Evolutionary conservation across 2,113 vertebrate species (phyloP), one percentile per base, ranked within the genome.

Genomic region (Chaenocephalus aceratus): DNA sequence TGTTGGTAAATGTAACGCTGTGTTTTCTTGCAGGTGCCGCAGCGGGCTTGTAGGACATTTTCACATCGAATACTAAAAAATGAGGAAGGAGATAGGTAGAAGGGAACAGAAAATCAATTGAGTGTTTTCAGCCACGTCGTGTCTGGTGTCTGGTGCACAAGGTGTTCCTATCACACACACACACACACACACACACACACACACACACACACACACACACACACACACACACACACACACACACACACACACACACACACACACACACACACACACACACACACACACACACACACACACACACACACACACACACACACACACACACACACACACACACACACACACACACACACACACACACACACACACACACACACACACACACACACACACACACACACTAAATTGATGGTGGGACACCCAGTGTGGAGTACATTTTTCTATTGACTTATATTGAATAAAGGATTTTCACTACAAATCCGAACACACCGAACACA

Each of bases 81-180:
- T 86, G 83, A 84, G 54, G 84, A 84, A 83, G 56, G 41, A 69
- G 69, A 81, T 64, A 76, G 80, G 86, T 64, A 79, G 69, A 84
- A 51, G 18, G 67, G 41, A 88, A 77, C 56, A 83, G 79, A 90
- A 93, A 92, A 89, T 80, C 87, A 86, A 91, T 81, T 81, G 81
- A 69, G 69, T 63, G 9, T 88, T 93, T 91, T 93, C 80, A 87
- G 81, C 79, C 89, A 86, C 52, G 46, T 79, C 54, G 77, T 3
- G 34, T 61, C 45, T 53, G 62, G 18, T n/a, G n/a, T n/a, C n/a
- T n/a, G n/a, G n/a, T n/a, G 83, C 75, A 84, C 59, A 82, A 75
- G 66, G 74, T 11, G 0, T 72, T n/a, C 16, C 16, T 6, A 21
- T 64, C 21, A 21, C 21, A 21, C 21, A 21, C 21, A 21, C 26